Conservation (phyloP, 2,888 invertebrate species). For the Dynastes hyllus region DNA sequence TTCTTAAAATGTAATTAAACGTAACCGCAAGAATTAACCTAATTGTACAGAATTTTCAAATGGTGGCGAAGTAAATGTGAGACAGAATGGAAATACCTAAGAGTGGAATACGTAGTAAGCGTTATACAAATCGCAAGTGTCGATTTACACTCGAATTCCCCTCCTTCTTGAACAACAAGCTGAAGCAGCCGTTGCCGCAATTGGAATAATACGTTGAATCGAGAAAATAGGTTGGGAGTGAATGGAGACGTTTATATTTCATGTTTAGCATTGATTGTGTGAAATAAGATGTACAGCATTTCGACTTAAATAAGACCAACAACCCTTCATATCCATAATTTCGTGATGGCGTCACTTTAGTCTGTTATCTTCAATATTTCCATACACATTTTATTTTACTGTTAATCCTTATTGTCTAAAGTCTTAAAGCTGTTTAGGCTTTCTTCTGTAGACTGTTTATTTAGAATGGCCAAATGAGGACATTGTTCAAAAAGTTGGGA, state of each 20-base stretch:
- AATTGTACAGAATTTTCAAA: slow-evolving; percentile 36
- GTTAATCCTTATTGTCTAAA: too few relatives aligned
- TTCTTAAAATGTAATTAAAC: slow-evolving; percentile 39
- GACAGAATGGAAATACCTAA: background rate
- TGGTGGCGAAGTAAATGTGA: background rate
- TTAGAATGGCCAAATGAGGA: too few relatives aligned
- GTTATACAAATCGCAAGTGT: background rate
- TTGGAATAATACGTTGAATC: slow-evolving; percentile 19
- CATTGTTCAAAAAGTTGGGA: too few relatives aligned
- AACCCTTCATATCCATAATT: too few relatives aligned
- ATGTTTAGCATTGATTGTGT: background rate
- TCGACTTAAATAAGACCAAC: too few relatives aligned
- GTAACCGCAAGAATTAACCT: slow-evolving; percentile 30
- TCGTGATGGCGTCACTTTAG: too few relatives aligned
- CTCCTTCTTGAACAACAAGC: background rate
- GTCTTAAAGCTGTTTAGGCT: too few relatives aligned
- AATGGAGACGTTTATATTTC: slow-evolving; percentile 12
- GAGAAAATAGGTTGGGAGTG: slow-evolving; percentile 2
- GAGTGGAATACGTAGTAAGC: background rate
- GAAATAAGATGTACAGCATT: too few relatives aligned
- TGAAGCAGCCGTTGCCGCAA: background rate
- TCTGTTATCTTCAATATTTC: too few relatives aligned
- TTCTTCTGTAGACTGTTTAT: too few relatives aligned
- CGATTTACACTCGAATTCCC: slow-evolving; percentile 2
- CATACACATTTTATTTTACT: too few relatives aligned